Conservation (phyloP, 2,888 invertebrate genomes). For the Troides aeacus region DNA sequence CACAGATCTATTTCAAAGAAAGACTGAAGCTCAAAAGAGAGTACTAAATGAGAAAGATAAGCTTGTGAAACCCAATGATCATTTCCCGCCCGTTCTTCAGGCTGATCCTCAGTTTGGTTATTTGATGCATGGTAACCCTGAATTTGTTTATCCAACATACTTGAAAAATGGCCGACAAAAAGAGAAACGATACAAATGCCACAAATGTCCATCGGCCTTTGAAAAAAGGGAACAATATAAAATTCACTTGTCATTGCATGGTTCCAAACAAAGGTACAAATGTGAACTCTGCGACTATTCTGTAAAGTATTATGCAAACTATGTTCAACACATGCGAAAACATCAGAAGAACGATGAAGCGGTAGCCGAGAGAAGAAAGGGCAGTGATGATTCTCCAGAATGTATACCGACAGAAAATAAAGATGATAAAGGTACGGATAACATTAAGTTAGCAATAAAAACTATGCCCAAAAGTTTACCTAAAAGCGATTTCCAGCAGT, state of each 20-base stretch:
- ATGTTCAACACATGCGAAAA: conserved; percentile 89
- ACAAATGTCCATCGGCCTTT: conserved; percentile 93
- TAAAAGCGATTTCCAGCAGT: conserved; percentile 75
- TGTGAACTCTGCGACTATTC: conserved; percentile 93
- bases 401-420: conserved; percentile 50
- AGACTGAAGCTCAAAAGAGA: conserved; percentile 80
- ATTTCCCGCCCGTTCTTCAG: conserved; percentile 75
- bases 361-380: conserved; percentile 78
- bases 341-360: conserved; percentile 87
- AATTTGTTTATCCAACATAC: conserved; percentile 87
- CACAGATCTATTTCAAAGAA: conserved; percentile 83
- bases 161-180: conserved; percentile 86
- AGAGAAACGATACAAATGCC: conserved; percentile 89
- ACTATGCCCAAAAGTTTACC: conserved; percentile 68
- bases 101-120: conserved; percentile 85
- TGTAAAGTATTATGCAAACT: conserved; percentile 91
- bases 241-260: conserved; percentile 89
- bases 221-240: conserved; percentile 92
- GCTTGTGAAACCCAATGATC: conserved; percentile 74
- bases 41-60: conserved; percentile 73
- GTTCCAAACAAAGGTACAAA: conserved; percentile 89
- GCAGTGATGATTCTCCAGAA: conserved; percentile 48
- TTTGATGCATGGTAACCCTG: conserved; percentile 86
- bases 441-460: conserved; percentile 71
- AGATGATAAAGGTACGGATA: conserved; percentile 53